A percentile compares a stretch with the other conserved stretches of the same genome.
phyloP scores from a whole-genome alignment of 2,797 vertebrate genomes.

The Limnodromus scolopaceus region DNA sequence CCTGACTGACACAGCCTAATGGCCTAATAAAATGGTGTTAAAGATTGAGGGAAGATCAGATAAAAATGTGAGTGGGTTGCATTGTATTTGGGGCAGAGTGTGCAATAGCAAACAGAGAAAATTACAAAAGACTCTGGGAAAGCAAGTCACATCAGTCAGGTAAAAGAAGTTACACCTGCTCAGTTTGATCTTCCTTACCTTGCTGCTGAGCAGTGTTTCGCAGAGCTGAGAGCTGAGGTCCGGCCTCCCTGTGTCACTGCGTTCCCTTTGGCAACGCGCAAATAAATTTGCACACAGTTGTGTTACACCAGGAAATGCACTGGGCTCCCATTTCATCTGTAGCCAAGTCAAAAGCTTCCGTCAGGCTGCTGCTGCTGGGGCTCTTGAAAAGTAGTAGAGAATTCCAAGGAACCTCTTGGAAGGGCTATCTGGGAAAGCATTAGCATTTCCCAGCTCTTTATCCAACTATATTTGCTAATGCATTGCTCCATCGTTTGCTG shows the following conservation, averaged over 20 bases:
- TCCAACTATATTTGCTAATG: background rate
- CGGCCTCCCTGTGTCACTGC: background rate
- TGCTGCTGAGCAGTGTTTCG: background rate
- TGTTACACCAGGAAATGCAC: background rate
- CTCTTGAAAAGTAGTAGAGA: background rate
- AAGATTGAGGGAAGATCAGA: background rate
- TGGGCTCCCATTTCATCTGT: rapidly evolving
- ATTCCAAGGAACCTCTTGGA: background rate
- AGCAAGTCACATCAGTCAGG: background rate
- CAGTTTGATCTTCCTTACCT: background rate
- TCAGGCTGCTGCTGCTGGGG: background rate
- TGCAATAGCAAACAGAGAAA: background rate
- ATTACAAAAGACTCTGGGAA: background rate
- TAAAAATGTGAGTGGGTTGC: background rate
- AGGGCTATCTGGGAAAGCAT: background rate
- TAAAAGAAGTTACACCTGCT: background rate
- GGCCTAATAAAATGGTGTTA: background rate
- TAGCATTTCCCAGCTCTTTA: background rate
- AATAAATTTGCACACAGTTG: background rate
- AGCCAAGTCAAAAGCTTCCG: background rate
- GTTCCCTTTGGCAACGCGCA: background rate
- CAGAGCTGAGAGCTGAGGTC: background rate
- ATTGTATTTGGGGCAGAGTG: background rate
- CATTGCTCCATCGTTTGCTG: background rate
- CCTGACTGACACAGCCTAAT: background rate